Percentiles rank a stretch among this genome's conserved stretches.
These are phyloP conservation scores for Barnardius zonarius DNA, from an alignment of 2,113 vertebrate species.

Conservation along the genomic window DNA sequence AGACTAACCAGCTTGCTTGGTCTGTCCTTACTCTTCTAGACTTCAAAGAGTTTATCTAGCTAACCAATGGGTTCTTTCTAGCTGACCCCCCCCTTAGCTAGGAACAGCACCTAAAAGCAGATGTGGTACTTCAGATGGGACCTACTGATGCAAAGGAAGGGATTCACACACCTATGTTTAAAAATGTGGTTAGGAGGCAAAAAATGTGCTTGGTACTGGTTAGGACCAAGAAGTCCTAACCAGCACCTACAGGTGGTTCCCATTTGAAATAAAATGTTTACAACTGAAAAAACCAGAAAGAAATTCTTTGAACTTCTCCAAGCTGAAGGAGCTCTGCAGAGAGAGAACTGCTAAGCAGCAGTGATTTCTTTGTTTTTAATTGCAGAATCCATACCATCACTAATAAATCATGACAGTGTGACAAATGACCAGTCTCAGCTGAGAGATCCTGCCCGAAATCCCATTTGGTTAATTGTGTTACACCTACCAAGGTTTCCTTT, in stretches of 20 bases:
- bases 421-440: not conserved
- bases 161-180: not conserved
- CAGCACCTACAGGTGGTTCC: not conserved
- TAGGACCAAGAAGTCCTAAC: not conserved
- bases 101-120: not conserved
- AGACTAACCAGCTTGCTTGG: not conserved
- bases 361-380: not conserved
- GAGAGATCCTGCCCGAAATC: conserved; percentile 1
- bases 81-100: not conserved
- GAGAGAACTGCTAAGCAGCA: not conserved
- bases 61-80: not conserved
- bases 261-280: not conserved
- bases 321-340: not conserved
- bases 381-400: not conserved
- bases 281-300: not conserved
- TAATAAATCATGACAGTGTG: conserved; percentile 23
- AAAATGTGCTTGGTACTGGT: not conserved
- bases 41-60: not conserved
- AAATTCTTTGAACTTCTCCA: not conserved
- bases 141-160: not conserved
- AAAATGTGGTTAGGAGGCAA: not conserved
- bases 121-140: not conserved
- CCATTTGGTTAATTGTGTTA: conserved; percentile 24
- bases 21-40: not conserved
- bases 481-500: not conserved